Evolutionary conservation across 2,888 invertebrate genomes (phyloP).

Genomic region (Cistogaster globosa): DNA sequence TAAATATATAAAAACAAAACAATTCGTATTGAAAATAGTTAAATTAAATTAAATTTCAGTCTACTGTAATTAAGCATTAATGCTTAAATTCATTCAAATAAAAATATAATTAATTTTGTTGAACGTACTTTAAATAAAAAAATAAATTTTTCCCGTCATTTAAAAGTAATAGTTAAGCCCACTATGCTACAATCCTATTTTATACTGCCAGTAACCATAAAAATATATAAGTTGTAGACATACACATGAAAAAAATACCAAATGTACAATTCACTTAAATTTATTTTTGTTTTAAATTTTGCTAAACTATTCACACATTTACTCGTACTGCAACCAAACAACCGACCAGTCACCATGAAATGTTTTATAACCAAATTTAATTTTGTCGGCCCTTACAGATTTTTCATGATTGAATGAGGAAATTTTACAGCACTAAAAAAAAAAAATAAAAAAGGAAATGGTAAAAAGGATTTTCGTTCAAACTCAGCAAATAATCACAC

Average conservation of each 20-base stretch:
- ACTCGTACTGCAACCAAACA: slow-evolving; percentile 15
- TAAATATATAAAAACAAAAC: too few relatives aligned
- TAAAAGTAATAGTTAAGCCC: not conserved
- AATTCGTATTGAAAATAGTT: too few relatives aligned
- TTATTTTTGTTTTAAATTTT: slow-evolving; percentile 13
- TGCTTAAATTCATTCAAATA: slow-evolving; percentile 1
- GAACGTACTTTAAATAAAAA: not conserved
- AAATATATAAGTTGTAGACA: slow-evolving; percentile 19
- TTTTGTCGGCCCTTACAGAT: slow-evolving; percentile 68
- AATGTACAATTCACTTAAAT: not conserved
- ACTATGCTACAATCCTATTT: slow-evolving; percentile 3
- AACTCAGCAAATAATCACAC: slow-evolving; percentile 26
- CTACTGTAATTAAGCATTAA: not conserved
- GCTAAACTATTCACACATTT: slow-evolving; percentile 53
- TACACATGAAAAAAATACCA: not conserved
- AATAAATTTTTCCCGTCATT: not conserved
- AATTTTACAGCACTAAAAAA: slow-evolving; percentile 17
- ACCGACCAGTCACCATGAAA: not conserved
- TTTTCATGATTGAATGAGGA: slow-evolving; percentile 64
- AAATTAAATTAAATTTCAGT: not conserved
- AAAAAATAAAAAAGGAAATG: slow-evolving; percentile 7
- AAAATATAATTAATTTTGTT: not conserved
- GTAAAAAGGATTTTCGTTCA: not conserved
- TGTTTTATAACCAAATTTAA: slow-evolving; percentile 48
- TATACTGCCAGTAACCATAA: slow-evolving; percentile 23